Evolutionary conservation across 2,888 invertebrate genomes (phyloP), one percentile per base, ranked within the genome.

Genomic region (Punctoribates punctum): DNA sequence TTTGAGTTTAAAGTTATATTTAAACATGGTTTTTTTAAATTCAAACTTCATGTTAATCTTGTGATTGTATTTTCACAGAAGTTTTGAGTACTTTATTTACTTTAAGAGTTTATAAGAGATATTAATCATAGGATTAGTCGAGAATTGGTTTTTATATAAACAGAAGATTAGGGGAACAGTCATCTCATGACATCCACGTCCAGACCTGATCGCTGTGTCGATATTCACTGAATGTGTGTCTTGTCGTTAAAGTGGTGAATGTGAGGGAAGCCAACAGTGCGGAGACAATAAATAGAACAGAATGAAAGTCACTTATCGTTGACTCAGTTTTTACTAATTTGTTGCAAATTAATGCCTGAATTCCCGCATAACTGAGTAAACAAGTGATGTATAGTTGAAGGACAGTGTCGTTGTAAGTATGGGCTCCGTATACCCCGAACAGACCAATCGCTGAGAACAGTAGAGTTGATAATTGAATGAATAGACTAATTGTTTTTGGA

Each of bases 221-320:
- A 15, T 62, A 62, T 23, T 62, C 62, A 17, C 62, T 25, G 25
- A 29, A 62, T 11, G 62, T 62, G 15, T 62, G 62, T 29, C 29
- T 17, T 23, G 62, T 62, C 23, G 27, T 62, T 15, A 62, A 62
- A 15, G 62, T 62, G n/a, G 62, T 62, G 34, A 62, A 62, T 5
- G 62, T 62, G 17, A 62, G 62, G 15, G 62, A 27, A 29, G 62
- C 62, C 27, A 62, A 15, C 11, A 62, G 9, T 62, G 34, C 34
- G 1, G 62, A 62, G 11, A 62, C 62, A 29, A 62, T 62, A 29
- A 62, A 29, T 17, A 62, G 8, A 6, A 62, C 29, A 29, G 6
- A 62, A 29, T 27, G 62, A 62, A 29, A 62, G 17, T 62, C 62
- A 62, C 62, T 62, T 8, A 62, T 62, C 9, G 62, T 62, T 17